Percentiles rank a stretch among this genome's conserved stretches.
These are phyloP conservation scores for Caenorhabditis virilis DNA, from an alignment of 2,888 invertebrate genomes.

Conservation along the genomic window DNA sequence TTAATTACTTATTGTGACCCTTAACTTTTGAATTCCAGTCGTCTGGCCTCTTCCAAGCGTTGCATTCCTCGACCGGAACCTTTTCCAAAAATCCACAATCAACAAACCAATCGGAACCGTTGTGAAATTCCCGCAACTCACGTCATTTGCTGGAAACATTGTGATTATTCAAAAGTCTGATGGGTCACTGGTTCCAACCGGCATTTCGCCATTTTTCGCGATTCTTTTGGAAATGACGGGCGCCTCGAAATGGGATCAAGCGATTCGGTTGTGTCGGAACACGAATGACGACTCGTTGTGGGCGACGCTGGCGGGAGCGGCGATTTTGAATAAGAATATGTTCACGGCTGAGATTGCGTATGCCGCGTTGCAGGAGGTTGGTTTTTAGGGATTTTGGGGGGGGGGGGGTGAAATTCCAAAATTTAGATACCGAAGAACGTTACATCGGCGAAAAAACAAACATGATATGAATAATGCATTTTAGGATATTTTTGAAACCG, in stretches of 20 bases:
- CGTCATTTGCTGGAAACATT: constrained; percentile 72
- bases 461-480: no score
- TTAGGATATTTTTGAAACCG: no score
- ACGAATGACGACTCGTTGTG: constrained; percentile 77
- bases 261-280: constrained; percentile 80
- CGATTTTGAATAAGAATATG: constrained; percentile 84
- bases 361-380: constrained; percentile 85
- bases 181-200: constrained; percentile 81
- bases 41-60: constrained; percentile 83
- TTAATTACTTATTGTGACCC: no score
- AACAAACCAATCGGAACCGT: constrained; percentile 70
- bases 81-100: constrained; percentile 75
- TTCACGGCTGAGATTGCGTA: constrained; percentile 92
- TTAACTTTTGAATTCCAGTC: no score
- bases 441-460: no score
- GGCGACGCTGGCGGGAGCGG: constrained; percentile 90
- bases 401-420: no score
- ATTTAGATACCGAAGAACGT: no score
- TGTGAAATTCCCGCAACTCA: constrained; percentile 60
- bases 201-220: constrained; percentile 77
- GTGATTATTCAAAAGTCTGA: constrained; percentile 85
- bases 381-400: no score
- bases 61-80: constrained; percentile 77
- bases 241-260: constrained; percentile 83
- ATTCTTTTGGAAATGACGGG: constrained; percentile 69